phyloP scores from a whole-genome alignment of 37 sponge, comb jelly and placozoan genomes.

The Chondrosia reniformis region DNA sequence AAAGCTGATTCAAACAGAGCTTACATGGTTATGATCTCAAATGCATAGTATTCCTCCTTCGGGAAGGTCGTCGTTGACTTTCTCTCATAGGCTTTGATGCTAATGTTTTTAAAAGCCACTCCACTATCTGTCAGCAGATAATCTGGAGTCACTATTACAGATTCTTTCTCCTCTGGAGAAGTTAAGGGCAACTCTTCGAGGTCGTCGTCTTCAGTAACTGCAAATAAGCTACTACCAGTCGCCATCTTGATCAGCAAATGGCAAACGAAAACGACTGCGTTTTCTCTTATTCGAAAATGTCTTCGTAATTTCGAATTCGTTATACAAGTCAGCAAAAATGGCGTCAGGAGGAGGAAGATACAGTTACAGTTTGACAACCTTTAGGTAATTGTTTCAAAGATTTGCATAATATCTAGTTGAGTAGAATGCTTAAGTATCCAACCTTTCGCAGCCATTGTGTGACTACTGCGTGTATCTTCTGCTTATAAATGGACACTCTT shows the following conservation, averaged over 20 bases:
- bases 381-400: constrained; percentile 60
- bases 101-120: constrained; percentile 31
- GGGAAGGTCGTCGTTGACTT: constrained; percentile 45
- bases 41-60: constrained; percentile 79
- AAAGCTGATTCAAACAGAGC: no score
- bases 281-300: neutral
- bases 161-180: no score
- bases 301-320: neutral
- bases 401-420: no score
- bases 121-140: neutral
- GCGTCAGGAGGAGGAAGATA: constrained; percentile 92
- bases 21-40: constrained; percentile 58
- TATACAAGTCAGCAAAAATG: constrained; percentile 35
- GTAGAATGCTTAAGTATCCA: neutral
- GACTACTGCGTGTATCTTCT: neutral
- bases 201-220: no score
- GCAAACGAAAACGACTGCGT: no score
- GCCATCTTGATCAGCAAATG: neutral
- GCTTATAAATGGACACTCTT: neutral
- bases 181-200: no score
- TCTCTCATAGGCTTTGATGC: constrained; percentile 76
- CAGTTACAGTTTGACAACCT: constrained; percentile 96
- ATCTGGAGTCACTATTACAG: no score
- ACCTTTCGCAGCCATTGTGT: neutral
- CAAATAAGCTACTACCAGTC: neutral